Evolutionary conservation across 2,888 invertebrate species (phyloP), one percentile per base, ranked within the genome.

Genomic region (Lymantria monacha): DNA sequence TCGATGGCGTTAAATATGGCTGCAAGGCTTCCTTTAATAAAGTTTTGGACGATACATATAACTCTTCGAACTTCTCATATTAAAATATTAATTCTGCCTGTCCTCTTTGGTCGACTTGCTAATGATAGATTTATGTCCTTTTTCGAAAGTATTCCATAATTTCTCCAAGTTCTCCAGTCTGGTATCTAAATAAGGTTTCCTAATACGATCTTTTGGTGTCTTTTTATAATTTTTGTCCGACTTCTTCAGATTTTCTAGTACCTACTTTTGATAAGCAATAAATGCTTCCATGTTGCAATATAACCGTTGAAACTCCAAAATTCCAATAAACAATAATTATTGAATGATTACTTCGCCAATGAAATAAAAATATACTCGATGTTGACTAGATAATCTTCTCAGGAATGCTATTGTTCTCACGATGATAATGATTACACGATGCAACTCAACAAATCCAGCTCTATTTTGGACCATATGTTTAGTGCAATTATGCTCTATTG

Each of bases 191-290:
- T 48, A 48, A 14, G 48, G 9, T 30, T 22, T 11, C 42, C 36
- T 48, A 22, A 48, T 48, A 15, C 42, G 33, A 14, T 48, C 42
- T 22, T 37, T 48, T 22, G 42, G 42, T 37, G 48, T 42, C 42
- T 42, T 48, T 48, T 42, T 48, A 36, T 36, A 48, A 22, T 48
- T 48, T 42, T 47, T 15, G 33, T 41, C 11, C 33, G 41, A 7
- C 33, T 47, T n/a, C n/a, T n/a, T n/a, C n/a, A n/a, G n/a, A n/a
- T n/a, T n/a, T n/a, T n/a, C n/a, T n/a, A n/a, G n/a, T 36, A n/a
- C n/a, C n/a, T n/a, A 12, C 13, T 13, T 13, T 40, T 40, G 40
- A 40, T 40, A 40, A n/a, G 13, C 12, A 13, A 40, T 7, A 12
- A 13, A 13, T 40, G 12, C 40, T 13, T 40, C 40, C 40, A 40